phyloP scores from a whole-genome alignment of 53 echinoderm and acorn worm genomes.

The Echinometra lucunter region DNA sequence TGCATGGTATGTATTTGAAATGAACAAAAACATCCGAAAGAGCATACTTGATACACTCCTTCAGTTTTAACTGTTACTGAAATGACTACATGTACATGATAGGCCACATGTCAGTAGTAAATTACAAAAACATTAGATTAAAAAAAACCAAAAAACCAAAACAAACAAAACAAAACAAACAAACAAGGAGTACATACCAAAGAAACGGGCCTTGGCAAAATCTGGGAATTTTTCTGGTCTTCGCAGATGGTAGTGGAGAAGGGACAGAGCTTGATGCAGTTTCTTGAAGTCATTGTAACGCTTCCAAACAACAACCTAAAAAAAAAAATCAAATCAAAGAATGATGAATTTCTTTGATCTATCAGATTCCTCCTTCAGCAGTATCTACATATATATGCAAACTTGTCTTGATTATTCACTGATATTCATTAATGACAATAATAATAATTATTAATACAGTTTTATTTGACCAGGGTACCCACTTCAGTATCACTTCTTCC shows the following conservation, averaged over 20 bases:
- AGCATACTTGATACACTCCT: too few relatives aligned
- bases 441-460: too few relatives aligned
- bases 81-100: too few relatives aligned
- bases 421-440: too few relatives aligned
- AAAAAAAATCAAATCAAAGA: not conserved
- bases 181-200: slow-evolving; percentile 74
- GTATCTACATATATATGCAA: too few relatives aligned
- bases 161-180: not conserved
- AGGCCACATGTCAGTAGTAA: not conserved
- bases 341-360: not conserved
- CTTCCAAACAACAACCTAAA: slow-evolving; percentile 88
- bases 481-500: too few relatives aligned
- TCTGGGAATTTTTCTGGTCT: slow-evolving; percentile 95
- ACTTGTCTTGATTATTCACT: too few relatives aligned
- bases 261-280: slow-evolving; percentile 82
- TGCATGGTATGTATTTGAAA: not conserved
- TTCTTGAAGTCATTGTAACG: slow-evolving; percentile 99
- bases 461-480: too few relatives aligned
- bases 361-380: not conserved
- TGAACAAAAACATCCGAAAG: too few relatives aligned
- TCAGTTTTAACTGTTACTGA: too few relatives aligned
- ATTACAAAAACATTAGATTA: not conserved
- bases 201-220: slow-evolving; percentile 96
- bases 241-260: slow-evolving; percentile 85
- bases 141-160: not conserved